These are phyloP conservation scores for Lamproptera curius DNA, from an alignment of 2,888 invertebrate genomes.

Conservation along the genomic window DNA sequence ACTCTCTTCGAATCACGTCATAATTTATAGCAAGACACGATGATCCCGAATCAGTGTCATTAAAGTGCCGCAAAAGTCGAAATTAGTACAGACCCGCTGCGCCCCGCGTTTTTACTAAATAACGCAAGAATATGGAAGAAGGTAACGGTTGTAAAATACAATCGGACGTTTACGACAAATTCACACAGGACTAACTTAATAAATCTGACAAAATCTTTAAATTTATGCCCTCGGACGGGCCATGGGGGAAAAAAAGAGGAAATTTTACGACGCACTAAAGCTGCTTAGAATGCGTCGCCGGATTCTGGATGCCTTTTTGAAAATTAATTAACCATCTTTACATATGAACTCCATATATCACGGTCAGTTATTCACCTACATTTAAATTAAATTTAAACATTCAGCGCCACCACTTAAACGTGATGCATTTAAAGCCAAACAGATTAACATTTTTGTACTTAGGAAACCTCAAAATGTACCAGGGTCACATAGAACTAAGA, in stretches of 20 bases:
- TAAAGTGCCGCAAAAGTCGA: slow-evolving; percentile 39
- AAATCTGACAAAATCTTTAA: slow-evolving; percentile 68
- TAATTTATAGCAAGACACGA: slow-evolving; percentile 21
- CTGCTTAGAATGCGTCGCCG: slow-evolving; percentile 48
- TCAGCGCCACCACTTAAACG: too few species aligned
- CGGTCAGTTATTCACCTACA: too few species aligned
- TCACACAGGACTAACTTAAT: slow-evolving; percentile 70
- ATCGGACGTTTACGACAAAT: slow-evolving; percentile 72
- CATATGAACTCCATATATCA: too few species aligned
- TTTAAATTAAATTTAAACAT: too few species aligned
- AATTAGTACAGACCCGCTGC: slow-evolving; percentile 45
- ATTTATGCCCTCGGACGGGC: slow-evolving; percentile 60
- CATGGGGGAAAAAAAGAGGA: slow-evolving; percentile 40
- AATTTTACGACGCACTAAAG: slow-evolving; percentile 55
- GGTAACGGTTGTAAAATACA: slow-evolving; percentile 62
- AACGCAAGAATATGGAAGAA: slow-evolving; percentile 51
- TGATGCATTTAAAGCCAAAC: too few species aligned
- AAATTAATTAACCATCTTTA: slow-evolving; percentile 61
- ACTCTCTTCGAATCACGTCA: too few species aligned
- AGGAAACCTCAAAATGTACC: too few species aligned
- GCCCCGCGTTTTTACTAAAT: slow-evolving; percentile 43
- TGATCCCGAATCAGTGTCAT: slow-evolving; percentile 37
- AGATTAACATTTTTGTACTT: too few species aligned
- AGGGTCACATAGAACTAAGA: too few species aligned
- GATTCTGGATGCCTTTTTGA: slow-evolving; percentile 44